Conservation (phyloP, 1,140 invertebrate genomes). For the Sarcophaga peregrina region DNA sequence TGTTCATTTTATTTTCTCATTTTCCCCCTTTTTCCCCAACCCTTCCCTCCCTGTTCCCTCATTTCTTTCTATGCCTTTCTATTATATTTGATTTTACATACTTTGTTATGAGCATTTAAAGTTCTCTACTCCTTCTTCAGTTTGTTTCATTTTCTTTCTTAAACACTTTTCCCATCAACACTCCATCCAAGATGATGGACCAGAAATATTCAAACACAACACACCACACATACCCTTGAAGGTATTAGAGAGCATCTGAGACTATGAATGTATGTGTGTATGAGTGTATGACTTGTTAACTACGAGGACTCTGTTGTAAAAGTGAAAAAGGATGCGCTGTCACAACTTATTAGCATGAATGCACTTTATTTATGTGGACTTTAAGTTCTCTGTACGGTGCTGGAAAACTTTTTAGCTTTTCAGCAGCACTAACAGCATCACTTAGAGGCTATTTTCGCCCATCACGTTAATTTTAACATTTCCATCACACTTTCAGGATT, state of each 20-base stretch:
- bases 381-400: background rate
- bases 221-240: background rate
- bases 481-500: too few species aligned
- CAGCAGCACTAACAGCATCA: background rate
- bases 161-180: background rate
- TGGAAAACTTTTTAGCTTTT: background rate
- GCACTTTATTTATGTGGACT: background rate
- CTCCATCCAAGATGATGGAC: too few species aligned
- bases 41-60: too few species aligned
- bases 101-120: background rate
- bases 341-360: conserved; percentile 27
- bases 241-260: background rate
- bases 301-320: background rate
- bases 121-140: background rate
- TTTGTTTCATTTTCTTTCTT: conserved; percentile 6
- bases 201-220: too few species aligned
- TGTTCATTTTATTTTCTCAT: conserved; percentile 43
- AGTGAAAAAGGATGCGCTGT: conserved; percentile 11
- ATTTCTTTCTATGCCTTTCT: too few species aligned
- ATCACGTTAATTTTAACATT: too few species aligned
- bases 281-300: background rate
- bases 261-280: background rate
- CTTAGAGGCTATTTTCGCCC: too few species aligned
- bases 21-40: background rate
- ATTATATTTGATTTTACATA: too few species aligned